Base-by-base conservation (phyloP, 2,888 invertebrate genomes). In the Mimas tiliae region DNA sequence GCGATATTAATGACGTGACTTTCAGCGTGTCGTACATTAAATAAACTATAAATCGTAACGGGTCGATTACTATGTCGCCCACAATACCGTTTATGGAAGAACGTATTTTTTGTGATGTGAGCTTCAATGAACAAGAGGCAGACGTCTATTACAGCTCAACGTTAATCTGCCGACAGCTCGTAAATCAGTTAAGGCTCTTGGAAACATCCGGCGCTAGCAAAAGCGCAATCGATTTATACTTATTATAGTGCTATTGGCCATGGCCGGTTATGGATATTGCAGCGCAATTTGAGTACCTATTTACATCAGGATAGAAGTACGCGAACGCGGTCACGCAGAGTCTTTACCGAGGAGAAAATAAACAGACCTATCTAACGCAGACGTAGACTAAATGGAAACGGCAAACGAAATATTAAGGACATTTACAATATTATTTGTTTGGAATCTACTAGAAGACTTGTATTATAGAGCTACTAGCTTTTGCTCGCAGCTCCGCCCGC, bases 231-330 rank as follows among this genome's bases (percentile, higher is more conserved):
- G 86, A 88, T 89, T 87, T 72, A 42, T 80, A 81, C 79, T 87
- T 83, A 87, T 91, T 89, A 88, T 84, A 82, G 83, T 76, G 80
- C 83, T 79, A 88, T 88, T 84, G 82, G 81, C 79, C 82, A 83
- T 84, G 82, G 84, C 86, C 83, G 80, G 84, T 82, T 84, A 85
- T 83, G 84, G 86, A 86, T 79, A 85, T 86, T 87, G 83, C 82
- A 80, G 82, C 72, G 88, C 87, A 90, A 91, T 90, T 91, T 90
- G 85, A 83, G 84, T 80, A 82, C 84, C 80, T 85, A 89, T 91
- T 90, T 87, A 87, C 88, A 88, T 88, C 85, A 80, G 77, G 82
- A 83, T 83, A 79, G 80, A 78, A 79, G 77, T 42, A 8, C 42
- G 19, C 79, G 81, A 79, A 79, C 80, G 82, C 75, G 83, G 84